A percentile compares a stretch with the other conserved stretches of the same genome.
These are phyloP conservation scores for Syrista parreyssii DNA, from an alignment of 2,888 invertebrate species.

Conservation along the genomic window DNA sequence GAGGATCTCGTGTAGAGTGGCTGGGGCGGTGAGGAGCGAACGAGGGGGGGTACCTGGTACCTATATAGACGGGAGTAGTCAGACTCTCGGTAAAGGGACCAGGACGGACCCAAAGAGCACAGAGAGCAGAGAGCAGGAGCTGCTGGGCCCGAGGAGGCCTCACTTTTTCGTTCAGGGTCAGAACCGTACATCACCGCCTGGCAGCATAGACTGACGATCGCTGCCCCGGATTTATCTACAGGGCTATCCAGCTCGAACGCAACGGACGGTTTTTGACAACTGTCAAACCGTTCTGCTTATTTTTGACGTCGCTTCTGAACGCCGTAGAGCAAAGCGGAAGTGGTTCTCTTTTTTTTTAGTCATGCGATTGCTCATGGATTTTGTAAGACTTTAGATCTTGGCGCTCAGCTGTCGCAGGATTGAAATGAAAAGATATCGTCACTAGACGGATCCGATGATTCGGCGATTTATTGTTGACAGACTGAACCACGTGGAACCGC, in stretches of 20 bases:
- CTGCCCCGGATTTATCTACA: slow-evolving; percentile 23
- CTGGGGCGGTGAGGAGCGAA: slow-evolving; percentile 17
- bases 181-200: slow-evolving; percentile 58
- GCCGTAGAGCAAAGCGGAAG: background rate
- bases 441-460: background rate
- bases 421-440: background rate
- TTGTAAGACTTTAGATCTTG: background rate
- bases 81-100: slow-evolving; percentile 25
- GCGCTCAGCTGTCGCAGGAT: background rate
- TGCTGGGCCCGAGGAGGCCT: slow-evolving; percentile 31
- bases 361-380: background rate
- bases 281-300: background rate
- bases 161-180: slow-evolving; percentile 60
- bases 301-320: background rate
- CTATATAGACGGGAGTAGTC: slow-evolving; percentile 18
- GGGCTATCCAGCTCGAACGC: slow-evolving; percentile 28
- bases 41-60: slow-evolving; percentile 17
- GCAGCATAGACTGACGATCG: slow-evolving; percentile 54
- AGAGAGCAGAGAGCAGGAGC: slow-evolving; percentile 18
- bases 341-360: background rate
- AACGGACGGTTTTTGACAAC: background rate
- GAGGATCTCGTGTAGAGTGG: background rate
- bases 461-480: background rate
- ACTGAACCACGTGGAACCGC: background rate
- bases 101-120: slow-evolving; percentile 15